Evolutionary conservation across 2,113 vertebrate species (phyloP).

Genomic region (Crotophaga sulcirostris): DNA sequence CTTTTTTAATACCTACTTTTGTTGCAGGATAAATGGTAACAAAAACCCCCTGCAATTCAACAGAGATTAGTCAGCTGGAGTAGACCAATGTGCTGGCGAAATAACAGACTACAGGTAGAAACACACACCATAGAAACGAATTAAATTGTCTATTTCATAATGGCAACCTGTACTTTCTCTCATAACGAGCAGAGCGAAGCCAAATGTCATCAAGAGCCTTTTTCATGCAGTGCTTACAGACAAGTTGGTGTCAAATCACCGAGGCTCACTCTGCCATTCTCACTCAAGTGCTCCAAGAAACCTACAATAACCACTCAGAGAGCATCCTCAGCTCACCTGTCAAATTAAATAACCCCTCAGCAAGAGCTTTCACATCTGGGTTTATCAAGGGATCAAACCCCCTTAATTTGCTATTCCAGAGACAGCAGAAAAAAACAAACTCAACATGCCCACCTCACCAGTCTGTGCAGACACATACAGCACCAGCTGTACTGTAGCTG

Average conservation of each 20-base stretch:
- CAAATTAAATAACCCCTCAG: background rate
- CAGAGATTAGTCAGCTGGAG: background rate
- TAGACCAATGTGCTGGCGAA: background rate
- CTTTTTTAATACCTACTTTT: background rate
- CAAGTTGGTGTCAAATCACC: background rate
- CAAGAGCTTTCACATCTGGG: background rate
- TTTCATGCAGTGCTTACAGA: background rate
- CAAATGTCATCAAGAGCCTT: background rate
- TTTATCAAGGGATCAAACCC: background rate
- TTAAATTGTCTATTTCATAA: slow-evolving; percentile 20
- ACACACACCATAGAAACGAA: background rate
- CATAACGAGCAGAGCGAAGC: background rate
- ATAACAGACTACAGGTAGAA: slow-evolving; percentile 19
- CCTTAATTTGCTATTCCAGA: background rate
- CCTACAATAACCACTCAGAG: background rate
- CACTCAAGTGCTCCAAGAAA: background rate
- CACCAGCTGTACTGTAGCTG: background rate
- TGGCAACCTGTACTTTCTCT: background rate
- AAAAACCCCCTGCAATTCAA: background rate
- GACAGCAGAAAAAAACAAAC: background rate
- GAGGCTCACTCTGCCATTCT: background rate
- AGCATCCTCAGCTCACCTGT: background rate
- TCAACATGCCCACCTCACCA: background rate
- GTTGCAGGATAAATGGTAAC: background rate
- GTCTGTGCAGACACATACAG: background rate